Percentiles rank a stretch among this genome's conserved stretches.
phyloP scores from a whole-genome alignment of 2,113 vertebrate genomes.

The Diphyllodes magnificus region DNA sequence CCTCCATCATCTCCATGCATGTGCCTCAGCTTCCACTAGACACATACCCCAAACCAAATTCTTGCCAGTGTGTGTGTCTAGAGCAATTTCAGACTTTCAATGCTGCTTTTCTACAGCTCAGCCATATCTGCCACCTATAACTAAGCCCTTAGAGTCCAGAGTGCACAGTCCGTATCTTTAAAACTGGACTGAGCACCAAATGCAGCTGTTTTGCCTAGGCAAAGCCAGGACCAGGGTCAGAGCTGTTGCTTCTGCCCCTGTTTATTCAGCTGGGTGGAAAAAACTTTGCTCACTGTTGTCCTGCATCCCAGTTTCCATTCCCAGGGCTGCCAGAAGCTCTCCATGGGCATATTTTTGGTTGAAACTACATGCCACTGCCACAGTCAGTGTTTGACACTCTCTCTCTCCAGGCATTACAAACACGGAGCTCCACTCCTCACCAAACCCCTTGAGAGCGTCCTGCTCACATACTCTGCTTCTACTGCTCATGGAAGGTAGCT shows the following conservation, averaged over 20 bases:
- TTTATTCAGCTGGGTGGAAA: neutral
- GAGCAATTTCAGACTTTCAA: neutral
- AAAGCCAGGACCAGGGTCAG: neutral
- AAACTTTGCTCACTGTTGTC: neutral
- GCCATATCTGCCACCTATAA: neutral
- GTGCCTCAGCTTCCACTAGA: neutral
- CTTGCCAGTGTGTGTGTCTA: neutral
- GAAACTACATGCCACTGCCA: neutral
- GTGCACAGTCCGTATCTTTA: fast-evolving
- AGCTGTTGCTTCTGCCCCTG: neutral
- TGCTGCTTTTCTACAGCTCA: neutral
- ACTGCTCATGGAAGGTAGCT: neutral
- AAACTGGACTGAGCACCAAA: neutral
- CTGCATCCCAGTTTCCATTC: neutral
- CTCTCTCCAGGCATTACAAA: neutral
- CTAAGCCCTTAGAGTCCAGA: neutral
- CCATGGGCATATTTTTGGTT: neutral
- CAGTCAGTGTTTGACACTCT: neutral
- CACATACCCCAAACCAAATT: fast-evolving
- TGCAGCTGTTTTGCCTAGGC: neutral
- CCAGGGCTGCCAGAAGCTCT: neutral
- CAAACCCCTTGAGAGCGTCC: neutral
- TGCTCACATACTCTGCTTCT: neutral
- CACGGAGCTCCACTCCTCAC: neutral
- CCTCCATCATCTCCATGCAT: fast-evolving